phyloP scores from a whole-genome alignment of 2,888 invertebrate species.

The Aspidapion aeneum region DNA sequence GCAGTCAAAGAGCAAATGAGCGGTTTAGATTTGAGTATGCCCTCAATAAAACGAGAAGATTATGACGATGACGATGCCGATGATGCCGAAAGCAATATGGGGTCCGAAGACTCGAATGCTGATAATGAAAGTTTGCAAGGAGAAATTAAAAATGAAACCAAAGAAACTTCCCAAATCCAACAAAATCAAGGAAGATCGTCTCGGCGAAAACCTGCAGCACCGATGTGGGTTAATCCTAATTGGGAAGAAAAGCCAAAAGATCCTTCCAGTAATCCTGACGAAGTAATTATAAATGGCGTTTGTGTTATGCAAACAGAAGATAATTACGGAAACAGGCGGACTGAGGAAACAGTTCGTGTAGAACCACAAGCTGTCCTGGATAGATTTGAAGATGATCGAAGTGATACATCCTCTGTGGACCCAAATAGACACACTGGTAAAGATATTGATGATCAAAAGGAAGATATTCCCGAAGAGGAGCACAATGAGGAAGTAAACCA shows the following conservation, averaged over 20 bases:
- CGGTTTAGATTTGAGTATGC: constrained; percentile 86
- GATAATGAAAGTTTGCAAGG: constrained; percentile 52
- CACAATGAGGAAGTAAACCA: constrained; percentile 35
- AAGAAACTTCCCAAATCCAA: constrained; percentile 39
- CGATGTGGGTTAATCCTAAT: constrained; percentile 96
- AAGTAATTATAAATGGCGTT: constrained; percentile 90
- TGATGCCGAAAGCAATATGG: constrained; percentile 71
- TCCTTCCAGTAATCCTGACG: constrained; percentile 60
- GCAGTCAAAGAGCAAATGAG: constrained; percentile 73
- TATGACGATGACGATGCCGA: constrained; percentile 79
- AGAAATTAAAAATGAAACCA: constrained; percentile 58
- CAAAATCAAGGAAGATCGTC: constrained; percentile 54
- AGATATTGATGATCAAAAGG: constrained; percentile 38
- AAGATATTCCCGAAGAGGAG: constrained; percentile 32
- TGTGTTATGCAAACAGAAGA: constrained; percentile 88
- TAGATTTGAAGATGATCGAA: constrained; percentile 54
- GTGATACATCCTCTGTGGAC: constrained; percentile 50
- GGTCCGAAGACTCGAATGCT: constrained; percentile 62
- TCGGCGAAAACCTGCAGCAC: constrained; percentile 90
- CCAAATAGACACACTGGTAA: constrained; percentile 32
- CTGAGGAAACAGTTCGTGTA: constrained; percentile 71
- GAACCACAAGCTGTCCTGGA: constrained; percentile 74
- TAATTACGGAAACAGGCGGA: constrained; percentile 58
- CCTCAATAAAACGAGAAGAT: constrained; percentile 72
- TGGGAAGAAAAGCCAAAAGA: constrained; percentile 74